phyloP scores from a whole-genome alignment of 1,140 invertebrate genomes.

The Sesamia nonagrioides region DNA sequence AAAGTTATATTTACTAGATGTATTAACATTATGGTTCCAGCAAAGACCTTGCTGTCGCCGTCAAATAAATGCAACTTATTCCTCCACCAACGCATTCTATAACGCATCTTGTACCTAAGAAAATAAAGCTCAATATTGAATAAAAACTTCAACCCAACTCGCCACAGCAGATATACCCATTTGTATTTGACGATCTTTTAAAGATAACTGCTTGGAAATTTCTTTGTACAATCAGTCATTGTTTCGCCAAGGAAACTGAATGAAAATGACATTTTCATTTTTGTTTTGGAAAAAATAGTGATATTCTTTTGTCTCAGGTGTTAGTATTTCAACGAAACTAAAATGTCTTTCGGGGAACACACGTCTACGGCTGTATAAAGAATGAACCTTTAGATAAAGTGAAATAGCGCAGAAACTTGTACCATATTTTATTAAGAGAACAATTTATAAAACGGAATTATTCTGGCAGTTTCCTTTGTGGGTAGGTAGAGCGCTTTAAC shows the following conservation, averaged over 20 bases:
- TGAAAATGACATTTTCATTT: constrained; percentile 59
- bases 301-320: constrained; percentile 54
- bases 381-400: constrained; percentile 43
- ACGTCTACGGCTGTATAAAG: constrained; percentile 39
- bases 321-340: constrained; percentile 42
- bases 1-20: constrained; percentile 44
- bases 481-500: background rate
- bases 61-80: constrained; percentile 43
- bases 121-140: constrained; percentile 48
- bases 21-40: constrained; percentile 46
- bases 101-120: constrained; percentile 45
- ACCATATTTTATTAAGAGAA: constrained; percentile 38
- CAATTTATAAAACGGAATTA: constrained; percentile 17
- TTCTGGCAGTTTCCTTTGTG: constrained; percentile 18
- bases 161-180: constrained; percentile 63
- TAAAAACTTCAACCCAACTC: constrained; percentile 42
- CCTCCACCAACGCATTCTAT: constrained; percentile 11
- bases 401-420: constrained; percentile 28
- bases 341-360: constrained; percentile 39
- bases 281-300: constrained; percentile 51
- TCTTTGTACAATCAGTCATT: constrained; percentile 80
- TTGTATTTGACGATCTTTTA: constrained; percentile 80
- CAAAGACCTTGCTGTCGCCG: constrained; percentile 31
- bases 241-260: constrained; percentile 69
- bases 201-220: constrained; percentile 80